phyloP scores from a whole-genome alignment of 2,113 vertebrate genomes.

The Aspidoscelis tigris region DNA sequence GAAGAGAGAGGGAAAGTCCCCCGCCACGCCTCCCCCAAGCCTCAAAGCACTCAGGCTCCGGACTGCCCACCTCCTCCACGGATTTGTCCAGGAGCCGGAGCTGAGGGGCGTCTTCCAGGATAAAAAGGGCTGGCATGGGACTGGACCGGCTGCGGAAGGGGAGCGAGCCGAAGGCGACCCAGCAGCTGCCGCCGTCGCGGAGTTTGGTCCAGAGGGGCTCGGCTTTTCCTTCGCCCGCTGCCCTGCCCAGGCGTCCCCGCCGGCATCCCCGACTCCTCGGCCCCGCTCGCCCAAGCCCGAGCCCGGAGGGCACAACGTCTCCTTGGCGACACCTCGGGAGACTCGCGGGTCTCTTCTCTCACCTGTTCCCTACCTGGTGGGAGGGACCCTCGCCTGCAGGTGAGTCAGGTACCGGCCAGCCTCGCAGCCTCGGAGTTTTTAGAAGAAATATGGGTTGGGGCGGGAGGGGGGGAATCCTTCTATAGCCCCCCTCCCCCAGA shows the following conservation, averaged over 20 bases:
- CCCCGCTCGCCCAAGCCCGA: background rate
- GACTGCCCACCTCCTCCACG: background rate
- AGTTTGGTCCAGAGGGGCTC: background rate
- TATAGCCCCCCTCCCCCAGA: no score
- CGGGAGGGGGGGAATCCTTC: no score
- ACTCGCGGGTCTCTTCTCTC: background rate
- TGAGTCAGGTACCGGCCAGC: background rate
- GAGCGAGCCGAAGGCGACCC: background rate
- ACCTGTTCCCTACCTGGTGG: no score
- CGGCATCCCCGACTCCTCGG: background rate
- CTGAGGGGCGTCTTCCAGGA: constrained; percentile 1
- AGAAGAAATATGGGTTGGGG: no score
- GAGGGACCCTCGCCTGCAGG: background rate
- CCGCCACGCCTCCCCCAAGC: background rate
- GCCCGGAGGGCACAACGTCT: no score
- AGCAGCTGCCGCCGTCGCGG: background rate
- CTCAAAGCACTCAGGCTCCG: background rate
- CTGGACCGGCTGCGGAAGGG: background rate
- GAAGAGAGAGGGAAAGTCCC: no score
- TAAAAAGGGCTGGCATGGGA: constrained; percentile 17
- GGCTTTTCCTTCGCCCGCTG: background rate
- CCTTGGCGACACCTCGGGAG: background rate
- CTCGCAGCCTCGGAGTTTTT: background rate
- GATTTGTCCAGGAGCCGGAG: constrained; percentile 2
- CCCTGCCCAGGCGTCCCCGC: background rate